Base-by-base conservation (phyloP, 2,113 vertebrate genomes). In the Gymnorhina tibicen region DNA sequence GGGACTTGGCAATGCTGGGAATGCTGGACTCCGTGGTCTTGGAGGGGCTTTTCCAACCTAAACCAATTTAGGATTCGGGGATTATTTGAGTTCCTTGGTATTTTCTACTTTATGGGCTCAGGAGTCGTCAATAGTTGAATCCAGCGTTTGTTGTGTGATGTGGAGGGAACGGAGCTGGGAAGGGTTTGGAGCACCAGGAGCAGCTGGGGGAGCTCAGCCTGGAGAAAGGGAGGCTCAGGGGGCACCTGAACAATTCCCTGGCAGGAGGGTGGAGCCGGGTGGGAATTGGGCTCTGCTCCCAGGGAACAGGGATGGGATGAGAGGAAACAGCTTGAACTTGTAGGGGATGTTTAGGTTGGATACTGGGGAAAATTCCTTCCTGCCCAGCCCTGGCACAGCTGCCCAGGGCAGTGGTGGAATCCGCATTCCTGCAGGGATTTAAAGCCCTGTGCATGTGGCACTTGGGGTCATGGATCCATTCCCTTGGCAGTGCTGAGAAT, bases 101-200 rank as follows among this genome's bases (percentile, higher is more conserved):
- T 41, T 93, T 90, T 73, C 17, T 58, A 0, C 49, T 27, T 11
- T 4, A 6, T 16, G 66, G 63, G 37, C 42, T 89, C 21, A 3
- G 13, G 37, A 46, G 23, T 28, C 0, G 0, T 15, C 27, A 28
- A 4, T 3, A 17, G 26, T 4, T 8, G 27, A 52, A 75, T 24
- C 11, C 81, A 37, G 28, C 0, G 0, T 47, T 69, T 2, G 0
- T 1, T 33, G 58, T 41, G 59, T 12, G 66, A 4, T 26, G 59
- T 33, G 49, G 22, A 46, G 68, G 32, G 81, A 33, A 9, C 18
- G 27, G 82, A 28, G 59, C 69, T 74, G 69, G 59, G 82, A 50
- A 37, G 52, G 59, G 37, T 16, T 37, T 39, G 87, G 70, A 68
- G 44, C 52, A 19, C 11, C 49, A 14, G 50, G 42, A 60, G 56